A percentile compares a stretch with the other conserved stretches of the same genome.
phyloP scores from a whole-genome alignment of 2,797 vertebrate genomes.

The Chanos chanos region DNA sequence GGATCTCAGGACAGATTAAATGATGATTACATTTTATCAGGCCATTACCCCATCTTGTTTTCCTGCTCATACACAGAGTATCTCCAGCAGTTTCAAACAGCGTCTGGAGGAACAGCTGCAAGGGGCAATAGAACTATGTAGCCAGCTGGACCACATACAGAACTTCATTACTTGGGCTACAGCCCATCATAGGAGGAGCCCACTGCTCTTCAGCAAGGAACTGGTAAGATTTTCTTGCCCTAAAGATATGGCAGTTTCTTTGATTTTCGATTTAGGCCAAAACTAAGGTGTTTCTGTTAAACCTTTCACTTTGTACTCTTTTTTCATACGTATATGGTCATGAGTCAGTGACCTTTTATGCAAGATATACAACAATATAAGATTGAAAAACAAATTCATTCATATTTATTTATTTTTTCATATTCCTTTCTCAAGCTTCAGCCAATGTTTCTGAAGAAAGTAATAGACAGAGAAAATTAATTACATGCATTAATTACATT shows the following conservation, averaged over 20 bases:
- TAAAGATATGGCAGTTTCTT: conserved; percentile 1
- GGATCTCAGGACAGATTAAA: conserved; percentile 28
- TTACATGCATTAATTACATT: conserved; percentile 18
- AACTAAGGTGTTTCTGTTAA: no score
- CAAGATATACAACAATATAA: no score
- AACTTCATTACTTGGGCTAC: conserved; percentile 96
- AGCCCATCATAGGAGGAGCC: conserved; percentile 84
- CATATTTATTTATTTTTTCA: background rate
- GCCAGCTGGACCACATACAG: conserved; percentile 92
- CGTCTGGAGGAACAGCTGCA: conserved; percentile 91
- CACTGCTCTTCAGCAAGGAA: conserved; percentile 95
- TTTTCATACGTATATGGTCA: no score
- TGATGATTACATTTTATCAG: conserved; percentile 16
- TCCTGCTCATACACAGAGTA: conserved; percentile 70
- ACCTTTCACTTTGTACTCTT: no score
- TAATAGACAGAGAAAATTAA: background rate
- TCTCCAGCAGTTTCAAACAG: conserved; percentile 85
- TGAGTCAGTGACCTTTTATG: no score
- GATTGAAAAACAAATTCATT: no score
- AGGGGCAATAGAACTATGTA: conserved; percentile 83
- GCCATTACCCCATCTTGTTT: conserved; percentile 10
- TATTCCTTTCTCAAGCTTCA: background rate
- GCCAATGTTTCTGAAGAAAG: background rate
- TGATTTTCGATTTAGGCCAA: no score
- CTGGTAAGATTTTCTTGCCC: conserved; percentile 73